These are phyloP conservation scores for Hirtodrosophila cameraria DNA, from an alignment of 2,888 invertebrate genomes.

Conservation along the genomic window DNA sequence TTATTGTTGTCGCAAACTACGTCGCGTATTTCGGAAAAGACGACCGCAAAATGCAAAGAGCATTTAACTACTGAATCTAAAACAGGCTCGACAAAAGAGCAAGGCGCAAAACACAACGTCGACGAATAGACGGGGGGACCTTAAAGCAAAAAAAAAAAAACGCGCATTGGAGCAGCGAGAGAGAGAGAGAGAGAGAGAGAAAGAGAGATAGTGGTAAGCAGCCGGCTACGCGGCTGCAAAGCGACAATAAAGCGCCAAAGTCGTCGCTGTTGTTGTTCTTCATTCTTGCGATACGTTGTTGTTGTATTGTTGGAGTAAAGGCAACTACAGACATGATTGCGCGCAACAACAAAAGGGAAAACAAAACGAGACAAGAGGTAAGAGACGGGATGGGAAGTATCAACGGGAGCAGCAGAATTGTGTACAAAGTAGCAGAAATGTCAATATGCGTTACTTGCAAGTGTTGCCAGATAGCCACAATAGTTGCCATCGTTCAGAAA, in stretches of 20 bases:
- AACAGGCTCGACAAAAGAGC: slow-evolving; percentile 56
- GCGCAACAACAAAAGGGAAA: slow-evolving; percentile 41
- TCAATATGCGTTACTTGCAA: slow-evolving; percentile 9
- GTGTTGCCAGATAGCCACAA: slow-evolving; percentile 43
- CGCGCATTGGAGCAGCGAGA: slow-evolving; percentile 40
- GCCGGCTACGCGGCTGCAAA: slow-evolving; percentile 33
- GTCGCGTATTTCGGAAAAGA: slow-evolving; percentile 69
- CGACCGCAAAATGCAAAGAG: slow-evolving; percentile 74
- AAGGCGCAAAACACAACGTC: slow-evolving; percentile 47
- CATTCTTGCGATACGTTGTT: slow-evolving; percentile 27
- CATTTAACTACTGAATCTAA: slow-evolving; percentile 72
- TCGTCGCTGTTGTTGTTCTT: slow-evolving; percentile 18
- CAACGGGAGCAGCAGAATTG: slow-evolving; percentile 20
- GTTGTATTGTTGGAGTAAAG: slow-evolving; percentile 27
- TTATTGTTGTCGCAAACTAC: too few relatives aligned
- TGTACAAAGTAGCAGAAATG: slow-evolving; percentile 38
- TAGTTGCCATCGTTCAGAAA: slow-evolving; percentile 14
- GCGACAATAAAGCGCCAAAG: slow-evolving; percentile 49
- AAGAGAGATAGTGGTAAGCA: slow-evolving; percentile 30
- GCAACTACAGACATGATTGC: slow-evolving; percentile 45
- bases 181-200: slow-evolving; percentile 27
- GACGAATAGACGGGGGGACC: slow-evolving; percentile 20
- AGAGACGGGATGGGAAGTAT: too few relatives aligned
- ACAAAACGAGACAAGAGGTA: slow-evolving; percentile 13
- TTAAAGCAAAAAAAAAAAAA: slow-evolving; percentile 27